phyloP scores from a whole-genome alignment of 2,888 invertebrate genomes.

The Pachymerium ferrugineum region DNA sequence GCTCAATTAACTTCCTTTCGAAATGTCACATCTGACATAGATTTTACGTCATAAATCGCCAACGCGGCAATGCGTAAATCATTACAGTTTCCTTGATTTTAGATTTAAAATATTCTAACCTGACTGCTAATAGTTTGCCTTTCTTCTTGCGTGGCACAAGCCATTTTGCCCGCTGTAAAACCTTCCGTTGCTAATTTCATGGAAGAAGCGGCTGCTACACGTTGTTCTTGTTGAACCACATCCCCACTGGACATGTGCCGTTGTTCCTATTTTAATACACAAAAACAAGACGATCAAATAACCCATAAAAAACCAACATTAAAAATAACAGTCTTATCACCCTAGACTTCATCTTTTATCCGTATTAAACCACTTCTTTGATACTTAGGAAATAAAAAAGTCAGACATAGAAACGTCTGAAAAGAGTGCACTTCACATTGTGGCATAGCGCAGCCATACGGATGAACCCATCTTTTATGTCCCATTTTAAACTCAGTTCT shows the following conservation, averaged over 20 bases:
- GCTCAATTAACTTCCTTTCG: too few relatives aligned
- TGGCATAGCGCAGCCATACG: background rate
- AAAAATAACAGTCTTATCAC: background rate
- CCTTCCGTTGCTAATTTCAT: slow-evolving; percentile 79
- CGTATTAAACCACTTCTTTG: too few relatives aligned
- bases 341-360: too few relatives aligned
- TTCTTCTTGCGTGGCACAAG: slow-evolving; percentile 40
- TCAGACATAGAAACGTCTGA: too few relatives aligned
- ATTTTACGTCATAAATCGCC: too few relatives aligned
- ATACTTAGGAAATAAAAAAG: too few relatives aligned
- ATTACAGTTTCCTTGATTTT: too few relatives aligned
- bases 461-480: slow-evolving; percentile 7
- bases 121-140: slow-evolving; percentile 36
- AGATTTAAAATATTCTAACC: slow-evolving; percentile 29
- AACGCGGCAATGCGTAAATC: too few relatives aligned
- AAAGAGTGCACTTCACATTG: too few relatives aligned
- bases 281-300: background rate
- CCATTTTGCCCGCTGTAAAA: slow-evolving; percentile 72
- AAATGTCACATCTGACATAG: too few relatives aligned
- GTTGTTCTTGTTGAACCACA: slow-evolving; percentile 75
- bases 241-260: slow-evolving; percentile 76
- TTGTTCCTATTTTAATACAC: slow-evolving; percentile 60
- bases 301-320: background rate
- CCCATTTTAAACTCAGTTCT: background rate
- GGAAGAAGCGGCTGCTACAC: slow-evolving; percentile 74